Evolutionary conservation across 1,140 invertebrate species (phyloP).

Genomic region (Prorops nasuta): DNA sequence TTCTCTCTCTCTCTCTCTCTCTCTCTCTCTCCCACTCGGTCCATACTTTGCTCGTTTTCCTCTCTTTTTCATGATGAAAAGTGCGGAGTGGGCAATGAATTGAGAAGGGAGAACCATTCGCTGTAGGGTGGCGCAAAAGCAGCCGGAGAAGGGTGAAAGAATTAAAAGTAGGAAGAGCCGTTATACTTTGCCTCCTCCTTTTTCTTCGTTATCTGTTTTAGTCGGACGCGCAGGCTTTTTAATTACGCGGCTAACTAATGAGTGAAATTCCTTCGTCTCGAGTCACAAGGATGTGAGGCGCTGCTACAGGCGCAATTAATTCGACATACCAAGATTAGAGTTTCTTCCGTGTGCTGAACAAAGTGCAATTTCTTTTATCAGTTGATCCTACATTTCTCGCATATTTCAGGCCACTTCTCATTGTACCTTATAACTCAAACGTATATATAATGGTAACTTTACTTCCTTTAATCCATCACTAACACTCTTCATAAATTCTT

Average conservation of each 20-base stretch:
- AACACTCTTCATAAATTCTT: too few species aligned
- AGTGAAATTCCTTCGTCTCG: slow-evolving; percentile 43
- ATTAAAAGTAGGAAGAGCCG: slow-evolving; percentile 40
- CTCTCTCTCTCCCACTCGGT: slow-evolving; percentile 2
- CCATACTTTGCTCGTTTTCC: slow-evolving; percentile 8
- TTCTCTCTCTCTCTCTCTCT: slow-evolving; percentile 20
- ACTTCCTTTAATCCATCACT: too few species aligned
- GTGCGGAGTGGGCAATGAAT: slow-evolving; percentile 31
- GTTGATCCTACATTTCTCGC: too few species aligned
- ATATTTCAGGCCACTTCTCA: too few species aligned
- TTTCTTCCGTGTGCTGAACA: not conserved
- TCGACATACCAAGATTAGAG: slow-evolving; percentile 19
- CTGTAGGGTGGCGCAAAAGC: slow-evolving; percentile 16
- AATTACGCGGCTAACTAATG: slow-evolving; percentile 50
- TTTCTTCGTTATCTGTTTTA: slow-evolving; percentile 48
- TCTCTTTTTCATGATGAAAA: slow-evolving; percentile 16
- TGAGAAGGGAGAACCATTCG: slow-evolving; percentile 24
- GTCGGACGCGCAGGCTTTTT: slow-evolving; percentile 47
- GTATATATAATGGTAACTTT: too few species aligned
- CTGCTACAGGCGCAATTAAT: slow-evolving; percentile 30
- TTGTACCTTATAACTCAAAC: too few species aligned
- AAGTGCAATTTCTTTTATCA: slow-evolving; percentile 16
- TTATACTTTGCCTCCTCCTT: slow-evolving; percentile 34
- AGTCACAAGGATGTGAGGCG: slow-evolving; percentile 20
- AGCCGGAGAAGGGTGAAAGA: slow-evolving; percentile 32